Conservation (phyloP, 2,113 vertebrate species). For the Diphyllodes magnificus region DNA sequence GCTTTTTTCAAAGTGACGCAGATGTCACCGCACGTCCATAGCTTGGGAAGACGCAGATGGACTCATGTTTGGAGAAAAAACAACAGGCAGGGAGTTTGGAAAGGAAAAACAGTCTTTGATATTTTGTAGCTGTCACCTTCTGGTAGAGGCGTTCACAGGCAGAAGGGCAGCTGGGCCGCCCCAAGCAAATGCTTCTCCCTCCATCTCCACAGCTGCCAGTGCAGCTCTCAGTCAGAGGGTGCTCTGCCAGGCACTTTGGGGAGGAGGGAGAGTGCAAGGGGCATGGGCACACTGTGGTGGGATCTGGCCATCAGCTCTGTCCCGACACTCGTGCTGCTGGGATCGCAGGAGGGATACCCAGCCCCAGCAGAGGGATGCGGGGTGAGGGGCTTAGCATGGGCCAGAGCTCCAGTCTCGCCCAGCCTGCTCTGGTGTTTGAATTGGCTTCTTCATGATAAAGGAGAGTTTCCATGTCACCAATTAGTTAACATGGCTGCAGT, state of each 20-base stretch:
- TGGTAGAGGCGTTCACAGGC: not conserved
- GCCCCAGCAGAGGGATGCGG: rapidly evolving
- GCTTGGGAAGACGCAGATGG: conserved; percentile 12
- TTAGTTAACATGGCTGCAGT: not conserved
- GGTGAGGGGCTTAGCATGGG: not conserved
- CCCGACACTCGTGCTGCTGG: rapidly evolving
- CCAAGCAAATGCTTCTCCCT: not conserved
- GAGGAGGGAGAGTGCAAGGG: not conserved
- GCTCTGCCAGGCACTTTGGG: not conserved
- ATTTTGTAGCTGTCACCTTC: not conserved
- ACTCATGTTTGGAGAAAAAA: not conserved
- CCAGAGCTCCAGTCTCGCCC: rapidly evolving
- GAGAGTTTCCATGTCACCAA: not conserved
- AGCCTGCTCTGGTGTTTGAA: not conserved
- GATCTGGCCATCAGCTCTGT: not conserved
- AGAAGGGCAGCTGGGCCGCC: not conserved
- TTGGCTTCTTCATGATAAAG: not conserved
- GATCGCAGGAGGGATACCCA: not conserved
- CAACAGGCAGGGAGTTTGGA: not conserved
- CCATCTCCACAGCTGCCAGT: not conserved
- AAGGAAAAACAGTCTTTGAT: not conserved
- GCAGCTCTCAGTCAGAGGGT: not conserved
- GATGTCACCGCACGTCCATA: not conserved
- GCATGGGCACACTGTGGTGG: rapidly evolving
- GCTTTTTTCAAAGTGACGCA: not conserved